Percentiles rank a stretch among this genome's conserved stretches.
Conservation (phyloP, 2,888 invertebrate species). For the Gymnocheta viridis region DNA sequence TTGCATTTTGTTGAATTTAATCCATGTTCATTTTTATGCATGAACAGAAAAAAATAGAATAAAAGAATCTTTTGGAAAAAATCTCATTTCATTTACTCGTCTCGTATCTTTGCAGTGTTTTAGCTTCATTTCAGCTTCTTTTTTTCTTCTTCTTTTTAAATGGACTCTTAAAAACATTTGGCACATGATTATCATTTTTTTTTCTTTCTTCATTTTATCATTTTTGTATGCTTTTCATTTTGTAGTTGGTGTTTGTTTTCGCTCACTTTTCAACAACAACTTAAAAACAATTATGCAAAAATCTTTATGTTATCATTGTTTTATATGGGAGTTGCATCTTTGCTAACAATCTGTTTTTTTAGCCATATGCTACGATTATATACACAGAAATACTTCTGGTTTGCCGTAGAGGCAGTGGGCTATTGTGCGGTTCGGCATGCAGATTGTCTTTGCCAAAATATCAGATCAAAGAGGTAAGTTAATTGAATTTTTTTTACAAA, state of each 20-base stretch:
- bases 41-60: conserved; percentile 7
- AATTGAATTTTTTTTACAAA: neutral
- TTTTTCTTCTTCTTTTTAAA: conserved; percentile 49
- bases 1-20: conserved; percentile 39
- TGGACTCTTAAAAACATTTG: conserved; percentile 69
- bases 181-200: conserved; percentile 68
- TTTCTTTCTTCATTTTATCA: neutral
- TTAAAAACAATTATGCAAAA: conserved; percentile 70
- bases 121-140: conserved; percentile 13
- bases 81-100: conserved; percentile 37
- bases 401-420: neutral
- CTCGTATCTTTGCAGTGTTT: conserved; percentile 37
- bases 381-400: neutral
- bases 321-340: conserved; percentile 54
- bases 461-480: neutral
- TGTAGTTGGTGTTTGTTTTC: conserved; percentile 26
- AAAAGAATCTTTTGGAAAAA: conserved; percentile 26
- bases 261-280: conserved; percentile 51
- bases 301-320: conserved; percentile 63
- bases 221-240: neutral
- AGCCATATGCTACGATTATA: conserved; percentile 10
- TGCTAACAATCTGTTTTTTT: conserved; percentile 46
- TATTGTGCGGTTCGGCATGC: neutral
- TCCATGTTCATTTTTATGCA: conserved; percentile 56
- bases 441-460: neutral